Base-by-base conservation (phyloP, 1,140 invertebrate species). In the Araneus ventricosus region DNA sequence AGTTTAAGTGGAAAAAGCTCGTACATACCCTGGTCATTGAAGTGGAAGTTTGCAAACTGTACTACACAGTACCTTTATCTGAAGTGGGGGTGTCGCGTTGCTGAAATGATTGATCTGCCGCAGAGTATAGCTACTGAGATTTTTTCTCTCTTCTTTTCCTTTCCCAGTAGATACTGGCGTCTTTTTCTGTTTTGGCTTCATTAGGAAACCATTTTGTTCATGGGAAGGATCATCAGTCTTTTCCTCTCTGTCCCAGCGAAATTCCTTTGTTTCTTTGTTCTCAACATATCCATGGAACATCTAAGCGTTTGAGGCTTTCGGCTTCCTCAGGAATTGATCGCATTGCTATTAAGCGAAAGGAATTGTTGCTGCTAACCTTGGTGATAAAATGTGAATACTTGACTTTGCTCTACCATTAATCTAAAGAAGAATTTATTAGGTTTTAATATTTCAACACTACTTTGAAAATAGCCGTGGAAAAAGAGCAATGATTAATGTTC, bases 151-250 rank as follows among this genome's bases (percentile, higher is more conserved):
- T 61, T 84, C 45, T 61, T 87, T 61, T 37, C 59, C 41, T 61
- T 61, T 37, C 22, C 59, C 27, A 20, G 45, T 87, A 87, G 57
- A 37, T 87, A 82, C 80, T 52, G 41, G 80, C 39, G 80, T 82
- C 80, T 82, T 82, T 82, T 82, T 82, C 41, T 82, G 80, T 82
- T 87, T 87, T 87, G 57, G 85, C 85, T 87, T 87, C 85, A 87
- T 87, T 87, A 87, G 85, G 85, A 87, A 87, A 87, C 85, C 85
- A 87, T 87, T 87, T 87, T 87, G 85, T 87, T 87, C 85, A 59
- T 87, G 34, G 27, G 57, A 87, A 37, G 85, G 85, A 87, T 87
- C 85, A 87, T 87, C 85, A 87, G 85, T 87, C 45, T 87, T 87
- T 87, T 61, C 27, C 59, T 59, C 85, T 59, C 37, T 37, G 85